These are phyloP conservation scores for Abscondita cerata DNA, from an alignment of 2,888 invertebrate genomes.

Conservation along the genomic window DNA sequence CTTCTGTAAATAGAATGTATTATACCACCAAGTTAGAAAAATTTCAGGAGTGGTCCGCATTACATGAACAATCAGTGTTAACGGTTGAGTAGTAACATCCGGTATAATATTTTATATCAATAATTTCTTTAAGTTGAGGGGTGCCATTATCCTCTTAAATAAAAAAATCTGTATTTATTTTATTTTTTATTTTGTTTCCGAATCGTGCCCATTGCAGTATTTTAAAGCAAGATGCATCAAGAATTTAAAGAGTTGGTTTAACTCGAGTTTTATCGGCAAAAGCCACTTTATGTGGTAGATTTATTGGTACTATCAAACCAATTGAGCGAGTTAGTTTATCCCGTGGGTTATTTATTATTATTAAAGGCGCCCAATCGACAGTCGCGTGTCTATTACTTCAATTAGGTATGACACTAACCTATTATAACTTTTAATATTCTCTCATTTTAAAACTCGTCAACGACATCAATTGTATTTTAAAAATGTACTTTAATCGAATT, in stretches of 20 bases:
- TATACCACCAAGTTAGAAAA: constrained; percentile 1
- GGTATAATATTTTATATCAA: constrained; percentile 30
- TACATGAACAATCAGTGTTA: constrained; percentile 49
- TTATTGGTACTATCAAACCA: constrained; percentile 22
- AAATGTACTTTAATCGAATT: too few species aligned
- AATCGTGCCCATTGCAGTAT: neutral
- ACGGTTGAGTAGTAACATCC: constrained; percentile 48
- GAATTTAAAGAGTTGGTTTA: constrained; percentile 14
- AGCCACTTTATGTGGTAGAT: constrained; percentile 19
- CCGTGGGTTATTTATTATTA: constrained; percentile 23
- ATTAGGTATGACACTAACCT: constrained; percentile 18
- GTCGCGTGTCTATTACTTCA: constrained; percentile 25
- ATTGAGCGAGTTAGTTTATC: constrained; percentile 25
- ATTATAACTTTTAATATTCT: constrained; percentile 3
- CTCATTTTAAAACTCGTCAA: neutral
- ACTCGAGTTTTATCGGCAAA: constrained; percentile 17
- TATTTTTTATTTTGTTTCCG: neutral
- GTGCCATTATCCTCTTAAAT: neutral
- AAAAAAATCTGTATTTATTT: neutral
- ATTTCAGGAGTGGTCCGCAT: constrained; percentile 43
- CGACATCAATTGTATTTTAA: neutral
- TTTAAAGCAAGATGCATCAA: constrained; percentile 9
- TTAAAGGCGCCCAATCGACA: constrained; percentile 26
- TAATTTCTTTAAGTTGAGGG: too few species aligned
- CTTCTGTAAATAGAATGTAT: neutral